Base-by-base conservation (phyloP, 2,113 vertebrate species). In the Furnarius figulus region DNA sequence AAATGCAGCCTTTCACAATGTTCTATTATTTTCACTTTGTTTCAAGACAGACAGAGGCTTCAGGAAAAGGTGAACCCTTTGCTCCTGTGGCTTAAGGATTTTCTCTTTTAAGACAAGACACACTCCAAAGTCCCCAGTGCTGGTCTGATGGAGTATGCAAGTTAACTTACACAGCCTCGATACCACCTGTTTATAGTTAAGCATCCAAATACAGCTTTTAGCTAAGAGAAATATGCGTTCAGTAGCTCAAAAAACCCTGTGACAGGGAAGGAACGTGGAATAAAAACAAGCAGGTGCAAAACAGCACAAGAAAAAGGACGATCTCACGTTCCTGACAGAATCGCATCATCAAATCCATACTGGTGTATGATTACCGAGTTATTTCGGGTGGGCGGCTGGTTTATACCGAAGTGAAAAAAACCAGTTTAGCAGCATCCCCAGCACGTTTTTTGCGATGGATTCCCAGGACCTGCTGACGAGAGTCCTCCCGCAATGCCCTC, bases 351-450 rank as follows among this genome's bases (percentile, higher is more conserved):
- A 35, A 25, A 72, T 25, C 71, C 56, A 49, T 28, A 14, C 14
- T 2, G 35, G 8, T 7, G 16, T 6, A 19, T 1, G 2, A 71
- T 4, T 33, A 42, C 9, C 2, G 40, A 14, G 53, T 17, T 71
- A 18, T 17, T 68, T 52, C 28, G 17, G 2, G 14, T 1, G 14
- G 30, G 24, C 39, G 6, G 12, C 0, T 13, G 40, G 18, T 16
- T 89, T 56, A 33, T 0, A 28, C 0, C 14, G 21, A 63, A 61
- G 44, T 0, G 46, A n/a, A 42, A 62, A 70, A 42, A 11, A 19
- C 4, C 0, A 53, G 27, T n/a, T 58, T 0, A 33, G 42, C 49
- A 44, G 31, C 3, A 30, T 2, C 56, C 2, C 50, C 27, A 9
- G 28, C 59, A 66, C 37, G 33, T 50, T 46, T 30, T 15, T 0